Evolutionary conservation across 2,113 vertebrate genomes (phyloP), one percentile per base, ranked within the genome.

Genomic region (Otus sunia): DNA sequence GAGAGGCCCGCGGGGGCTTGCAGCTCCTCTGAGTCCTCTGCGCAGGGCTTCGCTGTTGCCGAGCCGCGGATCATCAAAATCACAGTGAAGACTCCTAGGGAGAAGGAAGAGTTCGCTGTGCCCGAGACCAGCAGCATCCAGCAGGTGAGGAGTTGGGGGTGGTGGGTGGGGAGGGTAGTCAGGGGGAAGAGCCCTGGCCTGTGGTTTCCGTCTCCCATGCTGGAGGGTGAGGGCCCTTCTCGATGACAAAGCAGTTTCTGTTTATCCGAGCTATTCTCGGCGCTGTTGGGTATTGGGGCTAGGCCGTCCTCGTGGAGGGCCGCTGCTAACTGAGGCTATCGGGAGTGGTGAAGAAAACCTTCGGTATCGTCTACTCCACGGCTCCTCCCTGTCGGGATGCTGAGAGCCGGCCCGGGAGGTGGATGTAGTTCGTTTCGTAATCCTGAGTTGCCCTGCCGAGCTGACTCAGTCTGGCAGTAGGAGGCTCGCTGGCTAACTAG

Each of bases 81-180:
- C 87, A 97, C 97, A 5, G 97, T 99, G 59, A 98, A 98, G 95
- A 98, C 98, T 86, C 97, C 96, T 3, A 98, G 98, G 43, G 98
- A 98, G 93, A 98, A 98, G 73, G 97, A 98, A 85, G 98, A 98
- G 74, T 98, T 99, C 63, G 97, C 98, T 9, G 98, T 99, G 30
- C 97, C 97, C 8, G 97, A 98, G 94, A 98, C 98, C 75, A 98
- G 98, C 97, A 98, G 97, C 88, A 97, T 98, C 88, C 97, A 97
- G 97, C 98, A 99, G 99, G 99, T 99, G 97, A 97, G 96, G 49
- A 36, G 27, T 43, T 87, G 63, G 50, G 60, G n/a, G 34, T 1
- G 14, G 53, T 50, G 41, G 47, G n/a, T 62, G 47, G 30, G 26
- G 37, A 71, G 52, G 10, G 37, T 17, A 77, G 58, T 43, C 52